phyloP scores from a whole-genome alignment of 2,113 vertebrate species.

The Festucalex cinctus region DNA sequence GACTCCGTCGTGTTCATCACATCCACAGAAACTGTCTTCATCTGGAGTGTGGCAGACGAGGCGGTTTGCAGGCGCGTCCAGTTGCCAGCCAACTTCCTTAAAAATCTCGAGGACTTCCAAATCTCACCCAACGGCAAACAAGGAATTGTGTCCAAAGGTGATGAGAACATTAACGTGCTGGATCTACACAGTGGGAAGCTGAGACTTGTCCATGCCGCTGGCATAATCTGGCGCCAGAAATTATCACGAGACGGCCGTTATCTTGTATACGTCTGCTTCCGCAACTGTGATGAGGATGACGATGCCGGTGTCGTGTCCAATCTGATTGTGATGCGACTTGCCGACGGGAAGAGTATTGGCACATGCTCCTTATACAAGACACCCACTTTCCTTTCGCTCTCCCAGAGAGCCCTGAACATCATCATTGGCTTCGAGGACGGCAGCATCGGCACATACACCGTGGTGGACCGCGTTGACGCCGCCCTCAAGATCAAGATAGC shows the following conservation, averaged over 20 bases:
- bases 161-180: constrained; percentile 93
- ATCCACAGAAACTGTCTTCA: constrained; percentile 89
- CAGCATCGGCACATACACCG: constrained; percentile 96
- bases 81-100: constrained; percentile 88
- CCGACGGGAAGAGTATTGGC: constrained; percentile 96
- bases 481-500: constrained; percentile 98
- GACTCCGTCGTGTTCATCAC: constrained; percentile 94
- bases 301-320: constrained; percentile 86
- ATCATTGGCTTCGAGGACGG: constrained; percentile 96
- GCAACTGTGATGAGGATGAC: constrained; percentile 86
- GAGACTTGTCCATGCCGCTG: constrained; percentile 86
- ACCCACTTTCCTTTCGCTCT: constrained; percentile 90
- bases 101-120: constrained; percentile 94
- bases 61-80: constrained; percentile 91
- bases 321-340: constrained; percentile 95
- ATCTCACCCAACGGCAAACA: constrained; percentile 96
- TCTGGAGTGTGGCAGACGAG: constrained; percentile 96
- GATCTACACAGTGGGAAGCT: constrained; percentile 94
- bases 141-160: constrained; percentile 91
- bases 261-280: constrained; percentile 94
- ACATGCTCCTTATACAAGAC: constrained; percentile 98
- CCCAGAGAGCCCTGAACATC: constrained; percentile 93
- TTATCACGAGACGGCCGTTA: constrained; percentile 94
- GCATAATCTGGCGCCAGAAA: constrained; percentile 91
- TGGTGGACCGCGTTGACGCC: constrained; percentile 95